Conservation (phyloP, 30 jellyfish, hydroid and myxozoan genomes). For the Phacellophora camtschatica region DNA sequence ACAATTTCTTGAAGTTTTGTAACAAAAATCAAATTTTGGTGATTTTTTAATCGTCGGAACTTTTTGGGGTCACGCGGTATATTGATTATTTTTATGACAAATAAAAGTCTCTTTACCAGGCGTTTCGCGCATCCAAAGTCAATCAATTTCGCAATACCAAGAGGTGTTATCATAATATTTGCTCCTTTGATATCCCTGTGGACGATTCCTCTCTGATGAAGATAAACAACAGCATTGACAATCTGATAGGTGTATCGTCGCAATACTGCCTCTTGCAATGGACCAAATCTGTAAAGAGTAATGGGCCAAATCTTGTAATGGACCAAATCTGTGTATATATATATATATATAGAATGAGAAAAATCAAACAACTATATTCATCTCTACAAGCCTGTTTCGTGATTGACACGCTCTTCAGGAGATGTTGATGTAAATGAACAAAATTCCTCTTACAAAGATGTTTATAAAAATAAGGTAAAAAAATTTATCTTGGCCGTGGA, state of each 20-base stretch:
- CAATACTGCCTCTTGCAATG: constrained; percentile 61
- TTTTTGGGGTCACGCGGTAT: not conserved
- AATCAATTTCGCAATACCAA: constrained; percentile 81
- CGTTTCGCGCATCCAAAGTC: constrained; percentile 95
- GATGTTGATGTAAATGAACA: no score
- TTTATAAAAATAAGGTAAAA: no score
- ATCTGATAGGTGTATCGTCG: constrained; percentile 81
- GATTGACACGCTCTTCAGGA: no score
- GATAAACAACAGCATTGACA: constrained; percentile 68
- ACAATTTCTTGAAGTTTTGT: not conserved
- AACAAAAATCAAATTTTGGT: not conserved
- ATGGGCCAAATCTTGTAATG: no score
- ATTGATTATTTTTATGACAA: not conserved
- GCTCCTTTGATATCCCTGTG: constrained; percentile 97
- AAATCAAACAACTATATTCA: no score
- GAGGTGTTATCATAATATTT: constrained; percentile 69
- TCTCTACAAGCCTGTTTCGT: no score
- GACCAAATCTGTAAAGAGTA: constrained; percentile 78
- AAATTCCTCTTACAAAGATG: no score
- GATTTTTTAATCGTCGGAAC: no score
- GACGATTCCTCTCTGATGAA: constrained; percentile 70
- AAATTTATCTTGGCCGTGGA: no score
- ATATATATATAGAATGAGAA: no score
- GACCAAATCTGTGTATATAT: no score
- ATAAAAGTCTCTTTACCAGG: constrained; percentile 47